These are phyloP conservation scores for Chloroclystis v-ata DNA, from an alignment of 2,888 invertebrate species.

Conservation along the genomic window DNA sequence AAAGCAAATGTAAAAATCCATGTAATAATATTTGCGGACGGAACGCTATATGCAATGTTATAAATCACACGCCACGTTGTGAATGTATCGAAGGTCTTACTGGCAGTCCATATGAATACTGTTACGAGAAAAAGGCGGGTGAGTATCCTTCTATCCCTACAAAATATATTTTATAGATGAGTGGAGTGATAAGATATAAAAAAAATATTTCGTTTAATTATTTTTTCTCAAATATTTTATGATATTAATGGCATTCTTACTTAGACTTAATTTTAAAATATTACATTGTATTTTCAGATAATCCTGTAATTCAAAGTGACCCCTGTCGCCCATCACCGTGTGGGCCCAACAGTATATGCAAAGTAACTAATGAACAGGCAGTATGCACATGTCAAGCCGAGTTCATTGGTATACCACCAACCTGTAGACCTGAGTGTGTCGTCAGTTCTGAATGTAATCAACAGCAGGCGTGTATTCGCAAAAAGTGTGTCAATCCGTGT, in stretches of 20 bases:
- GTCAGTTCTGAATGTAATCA: conserved; percentile 81
- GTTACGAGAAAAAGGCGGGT: conserved; percentile 63
- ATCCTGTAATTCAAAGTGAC: conserved; percentile 53
- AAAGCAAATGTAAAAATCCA: conserved; percentile 85
- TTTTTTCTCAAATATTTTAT: too few species aligned
- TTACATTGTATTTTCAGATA: conserved; percentile 46
- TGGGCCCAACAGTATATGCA: conserved; percentile 86
- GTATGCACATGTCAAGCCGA: conserved; percentile 84
- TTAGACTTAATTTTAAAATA: too few species aligned
- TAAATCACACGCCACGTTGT: conserved; percentile 84
- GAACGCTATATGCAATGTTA: conserved; percentile 84
- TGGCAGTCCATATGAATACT: conserved; percentile 80
- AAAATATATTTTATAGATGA: too few species aligned
- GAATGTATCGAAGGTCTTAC: conserved; percentile 80
- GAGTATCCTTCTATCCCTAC: too few species aligned
- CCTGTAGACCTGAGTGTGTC: conserved; percentile 81
- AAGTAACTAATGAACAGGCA: conserved; percentile 82
- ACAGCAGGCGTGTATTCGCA: conserved; percentile 81
- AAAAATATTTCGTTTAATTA: too few species aligned
- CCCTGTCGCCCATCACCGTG: conserved; percentile 88
- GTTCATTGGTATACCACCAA: conserved; percentile 82
- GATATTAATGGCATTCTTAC: too few species aligned
- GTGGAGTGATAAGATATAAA: too few species aligned
- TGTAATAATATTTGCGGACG: conserved; percentile 86
- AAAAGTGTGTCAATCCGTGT: conserved; percentile 84